Evolutionary conservation across 2,113 vertebrate species (phyloP).

Genomic region (Blennius ocellaris): DNA sequence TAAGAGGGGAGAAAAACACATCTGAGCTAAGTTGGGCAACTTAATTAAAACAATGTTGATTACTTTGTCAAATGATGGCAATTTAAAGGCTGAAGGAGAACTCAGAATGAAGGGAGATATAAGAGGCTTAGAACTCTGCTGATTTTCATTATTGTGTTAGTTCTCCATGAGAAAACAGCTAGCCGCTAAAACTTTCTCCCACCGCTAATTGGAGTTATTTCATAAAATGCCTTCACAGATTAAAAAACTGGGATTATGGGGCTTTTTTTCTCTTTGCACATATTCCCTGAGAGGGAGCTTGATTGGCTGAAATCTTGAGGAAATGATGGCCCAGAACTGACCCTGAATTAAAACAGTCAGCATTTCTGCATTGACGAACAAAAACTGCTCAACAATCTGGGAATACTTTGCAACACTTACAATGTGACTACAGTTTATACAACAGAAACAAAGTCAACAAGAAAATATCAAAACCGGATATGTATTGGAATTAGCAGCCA

Average conservation of each 20-base stretch:
- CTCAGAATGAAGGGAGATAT: slow-evolving; percentile 23
- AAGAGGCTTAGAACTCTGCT: slow-evolving; percentile 45
- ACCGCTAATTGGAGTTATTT: slow-evolving; percentile 25
- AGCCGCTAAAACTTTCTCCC: slow-evolving; percentile 13
- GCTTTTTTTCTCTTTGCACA: neutral
- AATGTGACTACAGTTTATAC: too few relatives aligned
- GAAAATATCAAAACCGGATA: too few relatives aligned
- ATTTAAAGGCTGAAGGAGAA: slow-evolving; percentile 51
- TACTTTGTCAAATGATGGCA: slow-evolving; percentile 54
- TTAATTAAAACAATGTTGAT: slow-evolving; percentile 72
- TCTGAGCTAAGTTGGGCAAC: slow-evolving; percentile 47
- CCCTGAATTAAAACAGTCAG: neutral
- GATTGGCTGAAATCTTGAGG: neutral
- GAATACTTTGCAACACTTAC: too few relatives aligned
- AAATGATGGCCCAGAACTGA: slow-evolving; percentile 7
- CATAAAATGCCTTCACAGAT: slow-evolving; percentile 2
- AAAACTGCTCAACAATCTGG: neutral
- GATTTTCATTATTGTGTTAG: slow-evolving; percentile 56
- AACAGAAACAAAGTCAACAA: too few relatives aligned
- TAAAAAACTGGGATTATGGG: neutral
- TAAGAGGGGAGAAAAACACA: slow-evolving; percentile 33
- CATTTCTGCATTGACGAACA: neutral
- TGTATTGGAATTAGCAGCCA: too few relatives aligned
- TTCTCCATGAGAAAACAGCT: slow-evolving; percentile 48
- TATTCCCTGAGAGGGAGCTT: neutral